A percentile compares a stretch with the other conserved stretches of the same genome.
Evolutionary conservation across 64 coral and sea anemone species (phyloP).

Genomic region (Anthopleura sola): DNA sequence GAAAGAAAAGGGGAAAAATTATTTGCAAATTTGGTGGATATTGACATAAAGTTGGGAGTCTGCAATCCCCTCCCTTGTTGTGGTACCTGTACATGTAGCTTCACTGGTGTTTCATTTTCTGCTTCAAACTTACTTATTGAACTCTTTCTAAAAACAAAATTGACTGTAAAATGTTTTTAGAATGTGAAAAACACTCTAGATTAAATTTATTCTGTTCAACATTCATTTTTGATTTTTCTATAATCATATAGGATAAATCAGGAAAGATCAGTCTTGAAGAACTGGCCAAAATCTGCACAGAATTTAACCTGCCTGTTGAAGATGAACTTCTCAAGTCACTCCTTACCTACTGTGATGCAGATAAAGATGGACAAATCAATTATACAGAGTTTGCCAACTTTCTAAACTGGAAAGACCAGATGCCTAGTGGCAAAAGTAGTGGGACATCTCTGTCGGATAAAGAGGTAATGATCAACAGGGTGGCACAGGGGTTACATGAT

Average conservation of each 20-base stretch:
- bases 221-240: neutral
- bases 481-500: too few relatives aligned
- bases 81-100: too few relatives aligned
- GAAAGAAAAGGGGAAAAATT: too few relatives aligned
- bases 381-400: conserved; percentile 96
- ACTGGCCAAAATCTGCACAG: conserved; percentile 66
- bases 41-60: conserved; percentile 80
- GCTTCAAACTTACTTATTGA: too few relatives aligned
- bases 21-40: too few relatives aligned
- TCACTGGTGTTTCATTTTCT: too few relatives aligned
- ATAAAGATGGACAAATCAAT: conserved; percentile 88
- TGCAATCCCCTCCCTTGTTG: too few relatives aligned
- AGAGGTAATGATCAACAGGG: neutral
- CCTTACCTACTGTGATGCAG: conserved; percentile 81
- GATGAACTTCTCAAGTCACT: conserved; percentile 66
- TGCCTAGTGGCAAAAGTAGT: conserved; percentile 23
- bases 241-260: conserved; percentile 63
- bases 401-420: conserved; percentile 92
- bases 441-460: neutral
- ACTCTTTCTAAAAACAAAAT: too few relatives aligned
- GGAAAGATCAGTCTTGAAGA: conserved; percentile 86
- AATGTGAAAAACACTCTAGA: too few relatives aligned
- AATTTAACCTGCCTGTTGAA: conserved; percentile 91
- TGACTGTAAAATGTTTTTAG: too few relatives aligned
- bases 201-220: too few relatives aligned